phyloP scores from a whole-genome alignment of 2,888 invertebrate genomes.

The Oligia latruncula region DNA sequence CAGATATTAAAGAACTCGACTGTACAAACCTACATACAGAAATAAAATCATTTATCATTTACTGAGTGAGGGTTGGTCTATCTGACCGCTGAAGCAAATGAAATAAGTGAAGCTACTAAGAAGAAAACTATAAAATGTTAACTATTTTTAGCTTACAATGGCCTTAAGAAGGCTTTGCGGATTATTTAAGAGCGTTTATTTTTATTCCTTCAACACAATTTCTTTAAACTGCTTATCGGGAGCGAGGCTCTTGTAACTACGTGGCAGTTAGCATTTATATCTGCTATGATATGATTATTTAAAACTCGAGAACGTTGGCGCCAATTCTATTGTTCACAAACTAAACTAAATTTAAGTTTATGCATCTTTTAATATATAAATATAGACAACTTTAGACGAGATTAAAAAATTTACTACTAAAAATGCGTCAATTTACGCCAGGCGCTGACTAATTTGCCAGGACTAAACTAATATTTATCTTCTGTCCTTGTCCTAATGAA shows the following conservation, averaged over 20 bases:
- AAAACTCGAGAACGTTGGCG: not conserved
- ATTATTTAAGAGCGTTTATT: not conserved
- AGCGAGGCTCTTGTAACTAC: conserved; percentile 7
- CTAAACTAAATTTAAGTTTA: too few species aligned
- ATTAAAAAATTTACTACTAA: too few species aligned
- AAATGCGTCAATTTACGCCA: too few species aligned
- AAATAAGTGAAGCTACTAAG: not conserved
- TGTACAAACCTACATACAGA: not conserved
- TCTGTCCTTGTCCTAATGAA: too few species aligned
- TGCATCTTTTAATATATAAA: too few species aligned
- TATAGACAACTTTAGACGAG: too few species aligned
- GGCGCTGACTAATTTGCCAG: too few species aligned
- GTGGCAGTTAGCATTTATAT: not conserved
- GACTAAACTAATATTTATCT: too few species aligned
- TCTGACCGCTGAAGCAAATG: not conserved
- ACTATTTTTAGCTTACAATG: conserved; percentile 1
- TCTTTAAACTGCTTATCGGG: conserved; percentile 5
- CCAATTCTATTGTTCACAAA: too few species aligned
- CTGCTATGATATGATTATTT: conserved; percentile 32
- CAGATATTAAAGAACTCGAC: too few species aligned
- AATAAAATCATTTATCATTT: not conserved
- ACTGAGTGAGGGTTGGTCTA: not conserved
- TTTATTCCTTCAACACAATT: not conserved
- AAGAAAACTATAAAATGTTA: conserved; percentile 3
- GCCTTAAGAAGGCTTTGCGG: not conserved